These are phyloP conservation scores for Ammodytes marinus DNA, from an alignment of 2,113 vertebrate genomes.

Conservation along the genomic window DNA sequence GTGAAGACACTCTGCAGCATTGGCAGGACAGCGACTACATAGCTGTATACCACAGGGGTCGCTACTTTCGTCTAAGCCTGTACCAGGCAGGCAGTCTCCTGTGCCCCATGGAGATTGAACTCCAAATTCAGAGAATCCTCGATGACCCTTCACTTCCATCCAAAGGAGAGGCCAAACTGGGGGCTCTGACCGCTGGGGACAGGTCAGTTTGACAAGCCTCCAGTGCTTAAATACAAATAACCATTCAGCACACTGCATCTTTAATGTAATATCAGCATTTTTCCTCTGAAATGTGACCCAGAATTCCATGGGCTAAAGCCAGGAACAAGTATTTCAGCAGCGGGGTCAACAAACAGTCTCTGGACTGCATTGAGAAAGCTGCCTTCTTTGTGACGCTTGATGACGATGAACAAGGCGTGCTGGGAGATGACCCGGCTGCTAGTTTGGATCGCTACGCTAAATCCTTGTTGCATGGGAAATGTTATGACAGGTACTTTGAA, in stretches of 20 bases:
- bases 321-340: slow-evolving; percentile 85
- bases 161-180: slow-evolving; percentile 88
- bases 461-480: slow-evolving; percentile 89
- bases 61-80: slow-evolving; percentile 89
- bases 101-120: slow-evolving; percentile 88
- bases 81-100: slow-evolving; percentile 88
- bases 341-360: slow-evolving; percentile 82
- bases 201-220: slow-evolving; percentile 78
- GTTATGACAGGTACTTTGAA: slow-evolving; percentile 88
- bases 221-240: background rate
- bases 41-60: slow-evolving; percentile 90
- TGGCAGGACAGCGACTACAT: slow-evolving; percentile 89
- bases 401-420: slow-evolving; percentile 86
- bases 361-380: slow-evolving; percentile 89
- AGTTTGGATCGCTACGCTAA: slow-evolving; percentile 89
- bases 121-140: slow-evolving; percentile 90
- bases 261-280: background rate
- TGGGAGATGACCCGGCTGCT: slow-evolving; percentile 82
- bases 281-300: slow-evolving; percentile 61
- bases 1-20: slow-evolving; percentile 87
- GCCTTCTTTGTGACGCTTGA: slow-evolving; percentile 92
- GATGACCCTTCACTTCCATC: slow-evolving; percentile 84
- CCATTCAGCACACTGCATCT: too few species aligned
- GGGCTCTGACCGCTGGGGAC: slow-evolving; percentile 89
- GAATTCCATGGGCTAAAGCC: slow-evolving; percentile 89